phyloP scores from a whole-genome alignment of 2,797 vertebrate species.

The Pachyuromys duprasi region DNA sequence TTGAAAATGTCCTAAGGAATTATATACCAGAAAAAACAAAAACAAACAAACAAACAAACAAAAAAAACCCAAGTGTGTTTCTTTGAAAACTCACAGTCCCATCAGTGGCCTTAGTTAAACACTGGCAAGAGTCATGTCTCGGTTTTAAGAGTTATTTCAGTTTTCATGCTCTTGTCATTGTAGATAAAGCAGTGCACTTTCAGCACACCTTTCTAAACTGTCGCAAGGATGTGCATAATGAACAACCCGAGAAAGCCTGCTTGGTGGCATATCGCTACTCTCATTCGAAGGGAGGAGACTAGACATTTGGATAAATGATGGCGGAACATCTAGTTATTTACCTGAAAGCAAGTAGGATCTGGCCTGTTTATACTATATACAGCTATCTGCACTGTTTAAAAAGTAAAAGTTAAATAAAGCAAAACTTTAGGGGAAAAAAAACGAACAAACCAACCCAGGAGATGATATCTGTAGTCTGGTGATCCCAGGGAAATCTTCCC shows the following conservation, averaged over 20 bases:
- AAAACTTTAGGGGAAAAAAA: not conserved
- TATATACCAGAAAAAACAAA: not conserved
- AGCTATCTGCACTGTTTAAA: not conserved
- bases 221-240: not conserved
- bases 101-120: conserved; percentile 33
- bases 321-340: not conserved
- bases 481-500: not conserved
- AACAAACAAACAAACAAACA: not conserved
- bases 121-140: not conserved
- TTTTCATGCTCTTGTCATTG: not conserved
- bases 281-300: not conserved
- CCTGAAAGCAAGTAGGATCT: conserved; percentile 41
- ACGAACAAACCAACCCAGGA: not conserved
- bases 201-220: conserved; percentile 2
- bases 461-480: not conserved
- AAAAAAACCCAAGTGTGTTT: conserved; percentile 14
- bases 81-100: conserved; percentile 20
- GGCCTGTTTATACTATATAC: not conserved
- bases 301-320: conserved; percentile 31
- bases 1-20: conserved; percentile 44
- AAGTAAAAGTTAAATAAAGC: conserved; percentile 18
- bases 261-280: not conserved
- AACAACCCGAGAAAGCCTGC: not conserved
- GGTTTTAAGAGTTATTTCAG: conserved; percentile 28
- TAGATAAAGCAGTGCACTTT: conserved; percentile 31